Base-by-base conservation (phyloP, 2,888 invertebrate species). In the Melanchra persicariae region DNA sequence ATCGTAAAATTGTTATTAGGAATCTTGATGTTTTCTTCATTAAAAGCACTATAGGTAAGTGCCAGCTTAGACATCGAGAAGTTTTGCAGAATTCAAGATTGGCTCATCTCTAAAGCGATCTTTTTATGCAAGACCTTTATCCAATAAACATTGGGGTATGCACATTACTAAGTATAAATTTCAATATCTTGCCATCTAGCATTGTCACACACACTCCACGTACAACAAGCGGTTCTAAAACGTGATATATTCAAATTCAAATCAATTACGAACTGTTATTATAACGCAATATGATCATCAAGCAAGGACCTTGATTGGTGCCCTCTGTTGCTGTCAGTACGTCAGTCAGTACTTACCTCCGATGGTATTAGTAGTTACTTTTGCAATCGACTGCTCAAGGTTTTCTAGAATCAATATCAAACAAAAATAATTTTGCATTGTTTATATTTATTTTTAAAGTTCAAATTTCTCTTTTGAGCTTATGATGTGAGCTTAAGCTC, bases 271-370 rank as follows among this genome's bases (percentile, higher is more conserved):
- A 60, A 51, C 57, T 26, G 17, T 37, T 79, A 60, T 47, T 69
- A 54, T 63, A 79, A 70, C 52, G 74, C 79, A 77, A 79, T 51
- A 34, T 72, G 49, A 63, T 78, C 78, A 78, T 43, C 65, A 74
- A 63, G 26, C n/a, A n/a, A 40, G 65, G 52, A 59, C 79, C 78
- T 78, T 74, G 76, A 66, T 70, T 15, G 40, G 47, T 69, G 60
- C 60, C 60, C 63, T 70, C 67, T 37, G 70, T 57, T 22, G 47
- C 24, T 34, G 58, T 51, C 54, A 59, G n/a, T 58, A 24, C 49
- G 24, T 72, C 47, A 45, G 26, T 47, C n/a, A 12, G 26, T 63
- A 49, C 7, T 49, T 52, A 45, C 19, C 59, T 52, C 49, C 37
- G 15, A 55, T 70, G 54, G 54, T 51, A 51, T 40, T 37, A 43